Base-by-base conservation (phyloP, 1,140 invertebrate species). In the Muscidifurax raptorellus region DNA sequence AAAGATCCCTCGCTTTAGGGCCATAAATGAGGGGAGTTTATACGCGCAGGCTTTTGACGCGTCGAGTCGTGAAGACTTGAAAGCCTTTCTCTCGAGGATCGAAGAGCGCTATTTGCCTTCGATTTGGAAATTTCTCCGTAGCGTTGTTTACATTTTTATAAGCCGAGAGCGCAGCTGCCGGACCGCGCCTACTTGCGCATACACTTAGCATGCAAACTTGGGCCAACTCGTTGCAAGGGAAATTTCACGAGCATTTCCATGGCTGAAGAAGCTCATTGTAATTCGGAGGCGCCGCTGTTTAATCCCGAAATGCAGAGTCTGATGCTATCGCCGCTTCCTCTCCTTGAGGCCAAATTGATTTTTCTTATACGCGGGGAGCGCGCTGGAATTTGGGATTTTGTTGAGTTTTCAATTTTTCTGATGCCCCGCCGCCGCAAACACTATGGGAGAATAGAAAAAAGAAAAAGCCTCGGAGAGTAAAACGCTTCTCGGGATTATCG, bases 401-500 rank as follows among this genome's bases (percentile, higher is more conserved):
- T 59, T 7, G 52, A 59, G 52, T 59, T 59, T 59, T 59, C 52
- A 59, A 59, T 59, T 59, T 59, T 59, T 59, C 52, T n/a, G 52
- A 59, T 59, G 52, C 2, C 3, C 15, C 13, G 2, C 18, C 0
- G 2, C n/a, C 25, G 40, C 52, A n/a, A 59, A 59, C 52, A 47
- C 44, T 13, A 10, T 13, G 44, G 15, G 44, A 47, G 44, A 47
- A 4, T 15, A 13, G 15, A 18, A 6, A 6, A 7, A 6, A n/a
- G 22, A 22, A 59, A 7, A 22, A 59, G 52, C 52, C 52, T 59
- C 52, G 13, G 13, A 1, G 3, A 59, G 52, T 59, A 59, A 59
- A 59, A 59, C 7, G 22, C 52, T 59, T 59, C 52, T 59, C 22
- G 3, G 52, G 52, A 59, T 86, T 88, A 83, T 83, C 82, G 77